Base-by-base conservation (phyloP, 2,113 vertebrate genomes). In the Phyllostomus hastatus region DNA sequence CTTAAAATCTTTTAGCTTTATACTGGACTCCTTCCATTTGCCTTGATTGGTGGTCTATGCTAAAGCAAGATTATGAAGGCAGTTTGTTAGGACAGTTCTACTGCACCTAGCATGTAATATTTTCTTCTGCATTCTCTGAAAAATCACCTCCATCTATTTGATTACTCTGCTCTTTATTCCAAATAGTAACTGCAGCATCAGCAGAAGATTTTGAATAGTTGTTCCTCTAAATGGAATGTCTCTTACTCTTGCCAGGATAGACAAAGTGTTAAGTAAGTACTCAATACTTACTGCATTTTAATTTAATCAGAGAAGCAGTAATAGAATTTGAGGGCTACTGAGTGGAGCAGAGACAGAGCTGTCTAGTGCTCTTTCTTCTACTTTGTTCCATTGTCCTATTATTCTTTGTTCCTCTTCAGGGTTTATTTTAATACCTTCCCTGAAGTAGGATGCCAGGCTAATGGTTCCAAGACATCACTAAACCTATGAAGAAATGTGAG, bases 171-270 rank as follows among this genome's bases (percentile, higher is more conserved):
- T 85, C 52, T 96, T 97, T 87, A 79, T 87, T 97, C n/a, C 90
- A 96, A 46, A 72, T 50, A 67, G 61, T 82, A 95, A 83, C 52
- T 95, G 90, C 83, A 76, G 43, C 61, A 84, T 96, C 95, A 95
- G 88, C 95, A 92, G 87, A 94, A 90, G 81, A 48, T 91, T 90
- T 48, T 72, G 83, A 79, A 80, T 54, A 61, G 83, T 84, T 88
- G 54, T 73, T 95, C 82, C 66, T 94, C 88, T 95, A 95, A 95
- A 89, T 96, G 89, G 79, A 94, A 86, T 83, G 31, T 80, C 54
- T 92, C 94, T 94, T 75, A 81, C 59, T 95, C 88, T 94, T 96
- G 96, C 93, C 95, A 98, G 93, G 59, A 94, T 79, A 86, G 87
- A 91, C 69, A 73, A 95, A 91, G 73, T 95, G 83, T 96, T 96